phyloP scores from a whole-genome alignment of 1,140 invertebrate genomes.

The Samia ricini region DNA sequence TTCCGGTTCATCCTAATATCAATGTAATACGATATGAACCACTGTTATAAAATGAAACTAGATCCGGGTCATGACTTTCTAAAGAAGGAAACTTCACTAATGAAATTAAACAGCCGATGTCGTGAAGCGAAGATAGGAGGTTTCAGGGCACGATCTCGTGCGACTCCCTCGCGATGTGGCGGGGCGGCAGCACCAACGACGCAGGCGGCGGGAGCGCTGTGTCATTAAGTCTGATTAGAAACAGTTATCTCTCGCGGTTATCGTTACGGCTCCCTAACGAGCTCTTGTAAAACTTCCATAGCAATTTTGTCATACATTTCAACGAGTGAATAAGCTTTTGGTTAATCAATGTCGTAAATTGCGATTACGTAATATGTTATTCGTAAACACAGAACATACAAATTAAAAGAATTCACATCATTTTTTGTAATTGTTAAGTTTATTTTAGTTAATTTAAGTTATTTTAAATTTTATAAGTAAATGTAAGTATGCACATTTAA shows the following conservation, averaged over 20 bases:
- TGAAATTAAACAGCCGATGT: constrained; percentile 38
- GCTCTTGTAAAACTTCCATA: constrained; percentile 65
- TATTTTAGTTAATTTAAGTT: too few species aligned
- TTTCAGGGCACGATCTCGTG: background rate
- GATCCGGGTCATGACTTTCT: constrained; percentile 3
- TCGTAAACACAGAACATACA: background rate
- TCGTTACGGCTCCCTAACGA: constrained; percentile 62
- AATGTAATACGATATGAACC: background rate
- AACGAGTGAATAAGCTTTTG: constrained; percentile 45
- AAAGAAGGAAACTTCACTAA: constrained; percentile 24
- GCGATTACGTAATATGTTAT: constrained; percentile 30
- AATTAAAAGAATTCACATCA: too few species aligned
- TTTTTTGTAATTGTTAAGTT: too few species aligned
- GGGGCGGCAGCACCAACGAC: constrained; percentile 1
- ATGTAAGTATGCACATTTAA: too few species aligned
- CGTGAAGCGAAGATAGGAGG: constrained; percentile 15
- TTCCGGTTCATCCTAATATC: background rate
- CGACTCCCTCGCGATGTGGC: background rate
- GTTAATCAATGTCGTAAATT: constrained; percentile 55
- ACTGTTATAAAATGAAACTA: constrained; percentile 15
- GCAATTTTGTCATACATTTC: constrained; percentile 59
- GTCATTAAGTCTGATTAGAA: constrained; percentile 69
- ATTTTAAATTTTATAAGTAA: too few species aligned
- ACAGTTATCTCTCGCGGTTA: constrained; percentile 66
- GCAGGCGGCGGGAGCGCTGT: constrained; percentile 30